Conservation (phyloP, 2,888 invertebrate species). For the Brachylomia viminalis region DNA sequence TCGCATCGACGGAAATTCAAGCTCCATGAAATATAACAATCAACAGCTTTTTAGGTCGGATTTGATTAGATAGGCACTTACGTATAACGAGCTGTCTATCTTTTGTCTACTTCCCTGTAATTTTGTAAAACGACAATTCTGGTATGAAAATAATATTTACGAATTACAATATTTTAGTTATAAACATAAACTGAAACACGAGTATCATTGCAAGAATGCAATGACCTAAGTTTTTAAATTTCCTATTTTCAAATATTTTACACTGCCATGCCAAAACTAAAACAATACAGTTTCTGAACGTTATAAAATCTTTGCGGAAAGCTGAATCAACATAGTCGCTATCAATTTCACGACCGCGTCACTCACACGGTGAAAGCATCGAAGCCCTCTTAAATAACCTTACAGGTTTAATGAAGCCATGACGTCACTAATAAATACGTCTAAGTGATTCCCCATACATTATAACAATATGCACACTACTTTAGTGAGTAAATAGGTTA, state of each 20-base stretch:
- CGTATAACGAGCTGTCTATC: neutral
- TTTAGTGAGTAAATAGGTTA: conserved; percentile 38
- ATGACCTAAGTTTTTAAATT: neutral
- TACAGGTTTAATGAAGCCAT: neutral
- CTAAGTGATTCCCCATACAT: conserved; percentile 6
- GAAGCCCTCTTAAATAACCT: neutral
- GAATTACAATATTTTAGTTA: neutral
- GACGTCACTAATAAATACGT: conserved; percentile 12
- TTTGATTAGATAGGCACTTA: conserved; percentile 40
- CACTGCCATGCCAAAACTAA: fast-evolving
- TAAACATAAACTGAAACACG: neutral
- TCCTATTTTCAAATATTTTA: neutral
- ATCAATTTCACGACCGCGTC: neutral
- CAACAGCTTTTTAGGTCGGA: conserved; percentile 45
- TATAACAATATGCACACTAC: conserved; percentile 6
- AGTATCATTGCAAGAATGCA: neutral
- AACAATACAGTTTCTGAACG: neutral
- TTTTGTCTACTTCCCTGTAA: neutral
- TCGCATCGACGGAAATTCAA: conserved; percentile 36
- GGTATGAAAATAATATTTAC: neutral
- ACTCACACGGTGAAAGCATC: neutral
- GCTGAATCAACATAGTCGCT: neutral
- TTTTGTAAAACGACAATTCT: neutral
- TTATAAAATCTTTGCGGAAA: neutral
- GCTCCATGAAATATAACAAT: conserved; percentile 43